Base-by-base conservation (phyloP, 2,797 vertebrate species). In the Tangara arthus region DNA sequence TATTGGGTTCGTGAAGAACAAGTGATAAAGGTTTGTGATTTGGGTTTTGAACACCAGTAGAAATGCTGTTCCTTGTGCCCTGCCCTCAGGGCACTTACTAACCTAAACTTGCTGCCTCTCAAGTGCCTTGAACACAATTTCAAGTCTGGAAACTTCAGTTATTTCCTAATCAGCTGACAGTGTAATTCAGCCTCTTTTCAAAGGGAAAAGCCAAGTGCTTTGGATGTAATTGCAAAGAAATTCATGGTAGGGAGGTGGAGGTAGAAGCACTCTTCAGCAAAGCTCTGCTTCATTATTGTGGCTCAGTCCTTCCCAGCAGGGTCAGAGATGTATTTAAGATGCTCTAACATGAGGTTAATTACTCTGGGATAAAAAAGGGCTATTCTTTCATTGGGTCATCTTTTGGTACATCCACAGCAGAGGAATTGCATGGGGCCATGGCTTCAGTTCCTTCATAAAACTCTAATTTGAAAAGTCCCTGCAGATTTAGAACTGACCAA, bases 161-260 rank as follows among this genome's bases (percentile, higher is more conserved):
- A 66, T 85, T 75, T 82, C 77, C 70, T 27, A 52, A 59, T 80
- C 65, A 94, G 61, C 49, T 78, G 79, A 68, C 64, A 65, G 26
- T 44, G 17, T 66, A 89, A 78, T 79, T 91, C 77, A 76, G n/a
- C 35, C 47, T 84, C 55, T 69, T 79, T 90, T 84, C 35, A 69
- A 79, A 89, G 44, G 52, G 55, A 53, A 52, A 81, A 87, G 61
- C 30, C 0, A 1, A 76, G 24, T 69, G 20, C 49, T 92, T 94
- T 82, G 77, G 47, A 55, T 80, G 63, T 85, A 93, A 90, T 91
- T 82, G 69, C 44, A 78, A 53, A 94, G 86, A 92, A 91, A 85
- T 69, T 82, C 42, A 30, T 30, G 15, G 49, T 21, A 63, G 65
- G 22, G 52, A 82, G 64, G 20, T 41, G 12, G 47, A 78, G 32